phyloP scores from a whole-genome alignment of 64 coral and sea anemone genomes.

The Dendronephthya gigantea region DNA sequence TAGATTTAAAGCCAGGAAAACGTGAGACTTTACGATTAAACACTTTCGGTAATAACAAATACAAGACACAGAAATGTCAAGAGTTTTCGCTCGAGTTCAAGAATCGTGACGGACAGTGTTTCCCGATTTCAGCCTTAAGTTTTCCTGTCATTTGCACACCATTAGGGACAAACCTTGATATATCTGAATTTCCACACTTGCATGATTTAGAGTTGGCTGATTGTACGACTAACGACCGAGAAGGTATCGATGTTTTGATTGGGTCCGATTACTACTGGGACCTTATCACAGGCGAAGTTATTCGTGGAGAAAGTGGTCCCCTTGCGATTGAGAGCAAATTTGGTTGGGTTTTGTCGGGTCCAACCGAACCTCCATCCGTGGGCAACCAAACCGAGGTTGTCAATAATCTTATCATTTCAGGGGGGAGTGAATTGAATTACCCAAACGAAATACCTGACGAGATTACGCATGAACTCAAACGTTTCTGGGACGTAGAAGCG shows the following conservation, averaged over 20 bases:
- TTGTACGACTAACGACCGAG: neutral
- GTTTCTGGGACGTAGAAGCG: neutral
- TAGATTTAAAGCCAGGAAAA: slow-evolving; percentile 18
- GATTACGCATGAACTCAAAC: neutral
- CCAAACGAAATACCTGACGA: neutral
- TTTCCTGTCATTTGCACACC: neutral
- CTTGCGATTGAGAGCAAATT: neutral
- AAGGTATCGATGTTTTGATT: neutral
- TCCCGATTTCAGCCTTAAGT: neutral
- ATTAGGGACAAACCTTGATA: neutral
- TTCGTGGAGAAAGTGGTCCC: neutral
- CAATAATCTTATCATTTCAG: neutral
- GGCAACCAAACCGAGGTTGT: neutral
- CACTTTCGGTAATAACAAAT: too few species aligned
- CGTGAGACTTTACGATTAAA: neutral
- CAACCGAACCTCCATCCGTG: neutral
- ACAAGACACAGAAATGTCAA: too few species aligned
- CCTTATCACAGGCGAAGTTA: neutral
- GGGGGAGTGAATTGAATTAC: neutral
- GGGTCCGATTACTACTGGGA: neutral
- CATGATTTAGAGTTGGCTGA: neutral
- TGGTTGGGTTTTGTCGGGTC: neutral
- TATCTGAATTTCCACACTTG: neutral
- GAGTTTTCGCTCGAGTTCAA: neutral
- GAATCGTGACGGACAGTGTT: neutral